Base-by-base conservation (phyloP, 2,113 vertebrate species). In the Cyprinus carpio region DNA sequence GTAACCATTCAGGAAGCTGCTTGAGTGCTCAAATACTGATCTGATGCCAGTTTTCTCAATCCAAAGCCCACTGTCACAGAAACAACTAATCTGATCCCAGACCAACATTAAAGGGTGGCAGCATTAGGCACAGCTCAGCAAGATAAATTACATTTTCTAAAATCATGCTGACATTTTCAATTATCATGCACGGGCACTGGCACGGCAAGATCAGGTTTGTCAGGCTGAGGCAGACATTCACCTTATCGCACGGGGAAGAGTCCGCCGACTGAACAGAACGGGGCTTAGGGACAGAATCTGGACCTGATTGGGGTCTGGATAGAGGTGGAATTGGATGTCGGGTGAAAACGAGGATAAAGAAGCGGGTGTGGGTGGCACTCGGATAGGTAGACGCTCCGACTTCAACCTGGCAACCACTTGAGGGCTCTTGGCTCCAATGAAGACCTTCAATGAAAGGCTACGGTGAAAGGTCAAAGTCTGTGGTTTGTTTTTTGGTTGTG, bases 91-190 rank as follows among this genome's bases (percentile, higher is more conserved):
- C 81, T 86, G 81, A 82, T 81, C 69, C 75, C 51, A 58, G 76
- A 20, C 60, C 82, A 81, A 75, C 46, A 58, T n/a, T 37, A 77
- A 72, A 87, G 76, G 54, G 40, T 43, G 31, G 23, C 46, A 58
- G 56, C 64, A 60, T 51, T 43, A 64, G 75, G 75, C 43, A 79
- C 25, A 76, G 51, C 92, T 89, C 94, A 89, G 91, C 56, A 31
- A 90, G 92, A 94, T 93, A 95, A 95, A 94, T 94, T 92, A 93
- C 93, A 94, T 94, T 94, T 95, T 89, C 90, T 89, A 91, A 93
- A 94, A 94, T 93, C 92, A 92, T 87, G 90, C 92, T 94, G 94
- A 94, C 93, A 94, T 94, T 94, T 94, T 88, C 94, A 91, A 92
- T 95, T 95, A 95, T 95, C 94, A 87, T 92, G 93, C 92, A 91